Percentiles rank a stretch among this genome's conserved stretches.
phyloP scores from a whole-genome alignment of 2,113 vertebrate species.

The Peromyscus maniculatus region DNA sequence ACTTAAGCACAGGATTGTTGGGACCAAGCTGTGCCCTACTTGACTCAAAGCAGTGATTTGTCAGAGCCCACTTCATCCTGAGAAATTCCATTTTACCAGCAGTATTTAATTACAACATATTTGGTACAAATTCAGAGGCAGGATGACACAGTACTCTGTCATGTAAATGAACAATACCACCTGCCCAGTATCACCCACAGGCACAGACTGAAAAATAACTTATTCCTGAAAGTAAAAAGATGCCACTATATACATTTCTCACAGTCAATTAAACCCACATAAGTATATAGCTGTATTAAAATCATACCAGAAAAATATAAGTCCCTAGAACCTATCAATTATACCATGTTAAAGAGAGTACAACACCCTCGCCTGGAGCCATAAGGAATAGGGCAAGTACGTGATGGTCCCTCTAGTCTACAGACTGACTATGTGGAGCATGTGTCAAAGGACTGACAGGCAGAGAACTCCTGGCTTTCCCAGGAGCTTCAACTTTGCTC shows the following conservation, averaged over 20 bases:
- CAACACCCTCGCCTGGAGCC: neutral
- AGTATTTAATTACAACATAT: neutral
- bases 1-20: neutral
- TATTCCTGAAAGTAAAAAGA: neutral
- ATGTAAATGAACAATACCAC: neutral
- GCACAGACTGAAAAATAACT: neutral
- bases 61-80: neutral
- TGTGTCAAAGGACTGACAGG: neutral
- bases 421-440: neutral
- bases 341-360: neutral
- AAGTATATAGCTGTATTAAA: neutral
- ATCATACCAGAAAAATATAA: neutral
- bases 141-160: neutral
- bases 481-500: too few species aligned
- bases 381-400: neutral
- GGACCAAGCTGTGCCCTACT: neutral
- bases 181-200: neutral
- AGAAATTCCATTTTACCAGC: neutral
- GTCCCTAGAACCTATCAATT: too few species aligned
- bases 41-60: neutral
- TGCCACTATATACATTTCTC: neutral
- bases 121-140: neutral
- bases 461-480: neutral
- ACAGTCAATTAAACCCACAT: too few species aligned
- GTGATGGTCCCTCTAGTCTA: neutral